Evolutionary conservation across 2,888 invertebrate species (phyloP), one percentile per base, ranked within the genome.

Genomic region (Gandaritis pyraliata): DNA sequence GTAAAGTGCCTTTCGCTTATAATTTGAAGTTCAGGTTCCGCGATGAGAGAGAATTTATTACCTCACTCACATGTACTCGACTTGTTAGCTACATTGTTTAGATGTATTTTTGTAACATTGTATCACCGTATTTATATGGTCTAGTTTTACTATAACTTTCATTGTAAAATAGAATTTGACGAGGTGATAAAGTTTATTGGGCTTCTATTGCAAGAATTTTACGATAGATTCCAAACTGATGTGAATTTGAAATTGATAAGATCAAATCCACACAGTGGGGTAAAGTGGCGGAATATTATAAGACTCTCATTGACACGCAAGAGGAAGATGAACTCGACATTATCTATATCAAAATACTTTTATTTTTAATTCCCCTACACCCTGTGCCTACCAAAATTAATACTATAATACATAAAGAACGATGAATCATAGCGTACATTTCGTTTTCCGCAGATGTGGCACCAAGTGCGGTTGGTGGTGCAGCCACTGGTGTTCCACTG

Each of bases 401-500:
- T 23, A n/a, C n/a, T n/a, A n/a, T n/a, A n/a, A n/a, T n/a, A n/a
- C n/a, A n/a, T 23, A 6, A 23, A 2, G 6, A 23, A 23, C 1
- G 1, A 23, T 23, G 1, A 23, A 23, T 23, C 23, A 23, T 6
- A 23, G 23, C 23, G 23, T 10, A 33, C 11, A 1, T 60, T 29
- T 36, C 30, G 11, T 61, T 61, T 47, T 57, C 30, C 10, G 0
- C 76, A 91, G 94, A 93, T 86, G 90, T 81, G 76, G 87, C 89
- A 77, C 80, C 91, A 49, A 87, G 87, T 73, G 89, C 92, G 41
- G 85, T 90, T 67, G 87, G 92, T 54, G 93, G 94, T 45, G 93
- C 93, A 49, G 84, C 92, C 51, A 84, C 92, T 48, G 92, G 93
- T 39, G 93, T 93, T 70, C 93, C 94, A 48, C 93, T 95, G 48